Conservation (phyloP, 2,797 vertebrate species). For the Clarias pachynema region DNA sequence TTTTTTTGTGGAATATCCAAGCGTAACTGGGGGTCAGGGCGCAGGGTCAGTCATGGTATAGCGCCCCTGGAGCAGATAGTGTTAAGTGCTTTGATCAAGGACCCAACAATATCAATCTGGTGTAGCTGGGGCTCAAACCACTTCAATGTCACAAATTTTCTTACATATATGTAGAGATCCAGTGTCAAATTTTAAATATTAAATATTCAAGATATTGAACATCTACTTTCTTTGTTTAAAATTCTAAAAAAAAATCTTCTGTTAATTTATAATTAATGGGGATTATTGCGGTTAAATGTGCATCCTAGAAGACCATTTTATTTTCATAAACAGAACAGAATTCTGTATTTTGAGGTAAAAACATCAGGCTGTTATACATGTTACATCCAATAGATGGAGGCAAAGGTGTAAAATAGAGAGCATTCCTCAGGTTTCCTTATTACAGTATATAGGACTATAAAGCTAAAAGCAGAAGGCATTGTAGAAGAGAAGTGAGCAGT, state of each 20-base stretch:
- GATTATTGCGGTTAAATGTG: not conserved
- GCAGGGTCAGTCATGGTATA: too few relatives aligned
- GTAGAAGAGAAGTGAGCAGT: not conserved
- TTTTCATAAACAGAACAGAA: not conserved
- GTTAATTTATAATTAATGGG: not conserved
- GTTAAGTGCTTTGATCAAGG: too few relatives aligned
- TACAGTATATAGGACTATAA: not conserved
- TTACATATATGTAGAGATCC: not conserved
- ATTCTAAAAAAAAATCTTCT: not conserved
- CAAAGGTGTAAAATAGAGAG: conserved; percentile 26
- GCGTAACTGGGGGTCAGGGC: too few relatives aligned
- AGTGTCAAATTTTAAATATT: not conserved
- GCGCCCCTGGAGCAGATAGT: too few relatives aligned
- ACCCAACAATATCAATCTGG: too few relatives aligned
- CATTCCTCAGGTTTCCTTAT: not conserved
- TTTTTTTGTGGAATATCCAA: too few relatives aligned
- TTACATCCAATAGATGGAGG: conserved; percentile 50
- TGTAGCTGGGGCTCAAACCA: too few relatives aligned
- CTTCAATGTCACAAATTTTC: not conserved
- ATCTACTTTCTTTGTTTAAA: not conserved
- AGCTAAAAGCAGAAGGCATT: not conserved
- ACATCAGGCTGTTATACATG: conserved; percentile 20
- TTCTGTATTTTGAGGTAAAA: not conserved
- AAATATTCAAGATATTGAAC: not conserved
- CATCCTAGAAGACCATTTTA: not conserved